phyloP scores from a whole-genome alignment of 2,888 invertebrate genomes.

The Eupithecia pulchellata region DNA sequence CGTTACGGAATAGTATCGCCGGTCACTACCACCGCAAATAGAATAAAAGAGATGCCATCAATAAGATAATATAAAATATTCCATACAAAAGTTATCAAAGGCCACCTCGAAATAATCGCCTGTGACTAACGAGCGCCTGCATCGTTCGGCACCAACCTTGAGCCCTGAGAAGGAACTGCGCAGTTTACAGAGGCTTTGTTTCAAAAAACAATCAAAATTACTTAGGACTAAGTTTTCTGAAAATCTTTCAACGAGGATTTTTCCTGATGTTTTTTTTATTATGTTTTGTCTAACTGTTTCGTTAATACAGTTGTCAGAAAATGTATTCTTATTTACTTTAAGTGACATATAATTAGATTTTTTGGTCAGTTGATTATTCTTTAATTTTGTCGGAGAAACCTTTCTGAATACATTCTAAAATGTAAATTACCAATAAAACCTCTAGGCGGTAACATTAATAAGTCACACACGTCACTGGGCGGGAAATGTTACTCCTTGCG shows the following conservation, averaged over 20 bases:
- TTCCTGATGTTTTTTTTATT: no score
- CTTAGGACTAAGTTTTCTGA: background rate
- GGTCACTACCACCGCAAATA: background rate
- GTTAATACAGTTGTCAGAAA: background rate
- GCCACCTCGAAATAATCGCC: conserved; percentile 20
- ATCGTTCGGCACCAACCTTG: conserved; percentile 18
- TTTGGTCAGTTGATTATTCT: background rate
- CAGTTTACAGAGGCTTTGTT: conserved; percentile 6
- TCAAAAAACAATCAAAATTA: background rate
- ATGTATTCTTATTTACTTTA: background rate
- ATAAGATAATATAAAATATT: background rate
- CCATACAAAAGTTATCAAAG: conserved; percentile 9
- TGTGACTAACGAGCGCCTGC: conserved; percentile 23
- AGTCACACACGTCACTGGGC: background rate
- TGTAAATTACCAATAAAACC: background rate
- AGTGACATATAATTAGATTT: background rate
- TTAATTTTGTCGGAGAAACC: background rate
- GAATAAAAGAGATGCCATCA: background rate
- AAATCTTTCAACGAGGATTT: background rate
- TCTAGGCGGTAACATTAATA: background rate
- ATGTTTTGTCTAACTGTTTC: background rate
- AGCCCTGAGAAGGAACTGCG: conserved; percentile 25
- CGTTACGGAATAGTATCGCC: background rate
- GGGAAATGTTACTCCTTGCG: background rate
- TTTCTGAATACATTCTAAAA: background rate